Evolutionary conservation across 2,888 invertebrate species (phyloP), one percentile per base, ranked within the genome.

Genomic region (Anticlea derivata): DNA sequence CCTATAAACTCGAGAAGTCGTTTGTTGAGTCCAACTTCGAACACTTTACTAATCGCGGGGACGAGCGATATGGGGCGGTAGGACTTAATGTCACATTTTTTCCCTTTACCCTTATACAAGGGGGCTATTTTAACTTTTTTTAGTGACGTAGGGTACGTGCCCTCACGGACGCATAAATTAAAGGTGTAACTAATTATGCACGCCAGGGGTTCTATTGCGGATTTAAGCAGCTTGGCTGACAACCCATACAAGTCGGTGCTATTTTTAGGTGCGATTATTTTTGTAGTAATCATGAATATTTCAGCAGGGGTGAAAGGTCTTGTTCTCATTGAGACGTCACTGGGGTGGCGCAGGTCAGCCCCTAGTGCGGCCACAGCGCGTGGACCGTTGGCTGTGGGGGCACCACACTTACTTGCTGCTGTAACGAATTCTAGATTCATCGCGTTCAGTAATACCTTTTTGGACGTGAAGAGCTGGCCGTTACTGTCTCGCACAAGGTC

Each of bases 61-160:
- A 51, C 46, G 0, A 51, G 17, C 5, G 51, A 45, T 13, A 50
- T 50, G 0, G 51, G 46, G 0, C 51, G 24, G 13, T 51, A 51
- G 1, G 51, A 51, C 1, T 31, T 37, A 0, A 29, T 30, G 3
- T 46, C 46, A 0, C 8, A 1, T n/a, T 37, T 51, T 24, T 24
- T 40, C 0, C 51, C 46, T 22, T 51, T 51, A 1, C 51, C 46
- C n/a, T 46, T 51, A 12, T 46, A 51, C 0, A 51, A 8, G 0
- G 51, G 51, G 20, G n/a, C 3, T 5, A 51, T 22, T 30, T 51
- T 51, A 0, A 51, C 51, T 31, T 8, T 24, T 13, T 46, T 46
- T 0, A 51, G 26, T 0, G 40, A 8, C 0, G 13, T 6, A 1
- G 45, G 50, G 12, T 40, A 51, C 1, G 0, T 6, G 7, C 27